Percentiles rank a stretch among this genome's conserved stretches.
phyloP scores from a whole-genome alignment of 2,888 invertebrate species.

The Tipula lateralis region DNA sequence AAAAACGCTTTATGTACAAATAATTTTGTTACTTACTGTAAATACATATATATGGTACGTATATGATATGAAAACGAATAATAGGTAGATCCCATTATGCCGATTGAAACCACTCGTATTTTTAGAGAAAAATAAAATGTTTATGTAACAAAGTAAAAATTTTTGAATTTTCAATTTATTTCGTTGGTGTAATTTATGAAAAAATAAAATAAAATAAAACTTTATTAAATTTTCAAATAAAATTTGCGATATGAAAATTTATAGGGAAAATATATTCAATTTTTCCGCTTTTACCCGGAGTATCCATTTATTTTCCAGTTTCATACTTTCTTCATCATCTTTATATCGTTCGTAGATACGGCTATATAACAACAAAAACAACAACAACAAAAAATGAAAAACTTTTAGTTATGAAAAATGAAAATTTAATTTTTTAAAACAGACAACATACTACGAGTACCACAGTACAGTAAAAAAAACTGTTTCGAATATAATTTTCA shows the following conservation, averaged over 20 bases:
- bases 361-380: not conserved
- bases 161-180: not conserved
- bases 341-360: not conserved
- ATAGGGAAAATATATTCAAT: not conserved
- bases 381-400: too few relatives aligned
- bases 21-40: too few relatives aligned
- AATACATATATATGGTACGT: too few relatives aligned
- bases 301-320: not conserved
- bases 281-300: not conserved
- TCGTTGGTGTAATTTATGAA: not conserved
- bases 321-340: not conserved
- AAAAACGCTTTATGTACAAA: too few relatives aligned
- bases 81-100: too few relatives aligned
- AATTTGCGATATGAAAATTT: not conserved
- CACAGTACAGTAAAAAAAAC: not conserved
- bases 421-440: not conserved
- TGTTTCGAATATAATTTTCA: not conserved
- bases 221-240: not conserved
- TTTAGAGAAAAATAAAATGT: not conserved
- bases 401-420: not conserved
- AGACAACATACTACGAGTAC: too few relatives aligned
- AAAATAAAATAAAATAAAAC: not conserved
- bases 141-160: not conserved
- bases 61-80: too few relatives aligned
- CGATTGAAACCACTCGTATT: not conserved